Percentiles rank a stretch among this genome's conserved stretches.
Conservation (phyloP, 2,113 vertebrate species). For the Dendropsophus ebraccatus region DNA sequence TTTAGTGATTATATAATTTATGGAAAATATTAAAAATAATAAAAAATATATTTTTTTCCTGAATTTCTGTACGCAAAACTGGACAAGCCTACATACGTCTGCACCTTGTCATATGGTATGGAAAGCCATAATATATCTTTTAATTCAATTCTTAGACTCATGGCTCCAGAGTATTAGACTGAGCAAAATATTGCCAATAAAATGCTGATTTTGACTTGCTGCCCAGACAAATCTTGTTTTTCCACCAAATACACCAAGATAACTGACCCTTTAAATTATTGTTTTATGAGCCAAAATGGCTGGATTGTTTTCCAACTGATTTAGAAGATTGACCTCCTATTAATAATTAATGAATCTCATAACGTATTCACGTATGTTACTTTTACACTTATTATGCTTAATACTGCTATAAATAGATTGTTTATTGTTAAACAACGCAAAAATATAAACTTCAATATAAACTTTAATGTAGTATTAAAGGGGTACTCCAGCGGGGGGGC, state of each 20-base stretch:
- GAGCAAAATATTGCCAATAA: slow-evolving; percentile 56
- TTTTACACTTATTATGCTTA: slow-evolving; percentile 16
- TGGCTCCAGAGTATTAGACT: slow-evolving; percentile 57
- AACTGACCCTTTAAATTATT: slow-evolving; percentile 49
- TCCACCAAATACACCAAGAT: slow-evolving; percentile 53
- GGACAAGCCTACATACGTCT: slow-evolving; percentile 42
- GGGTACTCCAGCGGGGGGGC: too few relatives aligned
- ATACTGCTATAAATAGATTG: background rate
- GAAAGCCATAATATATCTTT: slow-evolving; percentile 55
- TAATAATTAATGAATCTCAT: slow-evolving; percentile 44
- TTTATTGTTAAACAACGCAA: background rate
- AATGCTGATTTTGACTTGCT: slow-evolving; percentile 56
- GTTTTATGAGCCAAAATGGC: slow-evolving; percentile 50
- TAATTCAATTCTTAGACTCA: slow-evolving; percentile 49
- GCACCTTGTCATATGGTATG: slow-evolving; percentile 44
- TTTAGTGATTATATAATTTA: slow-evolving; percentile 45
- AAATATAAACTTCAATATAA: background rate
- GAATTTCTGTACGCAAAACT: slow-evolving; percentile 11
- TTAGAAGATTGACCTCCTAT: slow-evolving; percentile 18
- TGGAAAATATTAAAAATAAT: slow-evolving; percentile 53
- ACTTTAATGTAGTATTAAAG: background rate
- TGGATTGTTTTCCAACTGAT: slow-evolving; percentile 44
- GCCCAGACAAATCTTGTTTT: slow-evolving; percentile 56
- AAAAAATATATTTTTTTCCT: slow-evolving; percentile 58
- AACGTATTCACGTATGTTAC: slow-evolving; percentile 15